Percentiles rank a stretch among this genome's conserved stretches.
phyloP scores from a whole-genome alignment of 2,113 vertebrate genomes.

The Cottus gobio region DNA sequence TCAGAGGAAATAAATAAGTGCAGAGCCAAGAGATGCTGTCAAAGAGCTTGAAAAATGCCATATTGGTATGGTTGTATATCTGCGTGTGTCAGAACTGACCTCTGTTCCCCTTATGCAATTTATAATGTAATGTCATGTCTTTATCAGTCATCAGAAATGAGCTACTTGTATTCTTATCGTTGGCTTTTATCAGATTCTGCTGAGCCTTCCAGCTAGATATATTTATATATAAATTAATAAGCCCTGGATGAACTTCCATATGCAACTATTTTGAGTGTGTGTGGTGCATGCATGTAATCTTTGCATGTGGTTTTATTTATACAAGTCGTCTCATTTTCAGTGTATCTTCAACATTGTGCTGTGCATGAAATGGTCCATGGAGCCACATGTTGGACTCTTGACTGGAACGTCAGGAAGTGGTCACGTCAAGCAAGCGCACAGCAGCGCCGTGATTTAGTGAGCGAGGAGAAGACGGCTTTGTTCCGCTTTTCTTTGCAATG shows the following conservation, averaged over 20 bases:
- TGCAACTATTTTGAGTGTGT: constrained; percentile 8
- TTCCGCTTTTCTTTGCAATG: background rate
- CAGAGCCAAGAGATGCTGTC: constrained; percentile 35
- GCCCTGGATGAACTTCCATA: background rate
- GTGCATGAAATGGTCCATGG: constrained; percentile 18
- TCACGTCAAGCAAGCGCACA: background rate
- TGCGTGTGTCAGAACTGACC: constrained; percentile 22
- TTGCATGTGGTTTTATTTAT: constrained; percentile 14
- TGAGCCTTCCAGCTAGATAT: background rate
- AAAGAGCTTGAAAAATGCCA: constrained; percentile 30
- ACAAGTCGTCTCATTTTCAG: background rate
- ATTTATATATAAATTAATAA: background rate
- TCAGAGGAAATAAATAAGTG: constrained; percentile 44
- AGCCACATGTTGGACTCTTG: constrained; percentile 25
- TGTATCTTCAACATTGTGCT: constrained; percentile 8
- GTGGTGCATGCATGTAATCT: background rate
- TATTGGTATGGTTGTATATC: constrained; percentile 24
- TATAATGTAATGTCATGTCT: constrained; percentile 10
- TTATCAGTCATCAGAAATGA: background rate
- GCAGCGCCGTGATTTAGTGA: background rate
- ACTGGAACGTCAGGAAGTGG: constrained; percentile 21
- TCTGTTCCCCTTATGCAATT: constrained; percentile 2
- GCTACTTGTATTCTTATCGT: background rate
- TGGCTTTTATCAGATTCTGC: constrained; percentile 28
- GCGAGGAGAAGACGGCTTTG: background rate